Percentiles rank a stretch among this genome's conserved stretches.
phyloP scores from a whole-genome alignment of 2,113 vertebrate genomes.

The Pollachius pollachius region DNA sequence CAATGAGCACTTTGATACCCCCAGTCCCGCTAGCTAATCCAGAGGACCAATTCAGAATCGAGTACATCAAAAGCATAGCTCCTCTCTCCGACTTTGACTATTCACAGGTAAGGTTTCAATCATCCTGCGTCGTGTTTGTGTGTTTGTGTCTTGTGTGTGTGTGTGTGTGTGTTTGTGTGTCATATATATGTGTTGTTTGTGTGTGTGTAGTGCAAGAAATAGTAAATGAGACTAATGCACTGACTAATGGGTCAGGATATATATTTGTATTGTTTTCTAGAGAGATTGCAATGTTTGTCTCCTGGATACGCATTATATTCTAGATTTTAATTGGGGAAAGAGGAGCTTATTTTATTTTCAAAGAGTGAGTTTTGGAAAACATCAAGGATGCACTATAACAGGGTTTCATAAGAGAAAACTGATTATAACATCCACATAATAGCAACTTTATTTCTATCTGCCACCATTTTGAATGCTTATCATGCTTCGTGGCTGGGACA shows the following conservation, averaged over 20 bases:
- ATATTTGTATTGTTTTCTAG: no score
- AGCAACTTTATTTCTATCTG: background rate
- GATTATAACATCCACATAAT: background rate
- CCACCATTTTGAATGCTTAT: conserved; percentile 9
- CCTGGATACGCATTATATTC: no score
- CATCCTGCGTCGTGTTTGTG: conserved; percentile 22
- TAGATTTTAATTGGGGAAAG: no score
- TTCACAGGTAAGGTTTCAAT: conserved; percentile 84
- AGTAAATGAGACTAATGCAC: no score
- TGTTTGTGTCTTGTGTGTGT: background rate
- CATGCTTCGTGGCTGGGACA: background rate
- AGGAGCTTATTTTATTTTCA: background rate
- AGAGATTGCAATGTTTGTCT: no score
- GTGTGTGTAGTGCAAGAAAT: conserved; percentile 11
- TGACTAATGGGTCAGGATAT: no score
- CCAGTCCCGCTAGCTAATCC: conserved; percentile 95
- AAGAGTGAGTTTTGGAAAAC: background rate
- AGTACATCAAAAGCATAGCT: conserved; percentile 99
- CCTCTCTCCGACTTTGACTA: conserved; percentile 97
- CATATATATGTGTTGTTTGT: background rate
- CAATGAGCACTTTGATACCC: conserved; percentile 99
- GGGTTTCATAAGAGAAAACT: no score
- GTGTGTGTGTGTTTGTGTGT: background rate
- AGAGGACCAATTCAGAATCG: conserved; percentile 95
- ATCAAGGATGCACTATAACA: no score